Conservation (phyloP, 2,797 vertebrate genomes). For the Ceyx erithaca region DNA sequence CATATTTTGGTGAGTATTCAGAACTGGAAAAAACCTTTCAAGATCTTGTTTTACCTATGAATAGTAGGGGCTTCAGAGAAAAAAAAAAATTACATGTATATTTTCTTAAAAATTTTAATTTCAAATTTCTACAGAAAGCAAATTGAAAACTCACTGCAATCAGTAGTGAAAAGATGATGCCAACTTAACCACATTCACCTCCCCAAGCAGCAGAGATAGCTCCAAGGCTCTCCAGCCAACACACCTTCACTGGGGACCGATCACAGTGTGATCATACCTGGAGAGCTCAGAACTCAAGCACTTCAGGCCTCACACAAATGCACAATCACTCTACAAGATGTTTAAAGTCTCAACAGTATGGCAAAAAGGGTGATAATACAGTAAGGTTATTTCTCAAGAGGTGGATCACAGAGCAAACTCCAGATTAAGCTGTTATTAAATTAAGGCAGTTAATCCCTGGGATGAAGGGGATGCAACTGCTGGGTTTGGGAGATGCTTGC, state of each 20-base stretch:
- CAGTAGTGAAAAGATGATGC: background rate
- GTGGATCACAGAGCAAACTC: background rate
- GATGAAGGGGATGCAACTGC: background rate
- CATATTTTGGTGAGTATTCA: background rate
- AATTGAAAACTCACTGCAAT: background rate
- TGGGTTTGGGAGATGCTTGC: background rate
- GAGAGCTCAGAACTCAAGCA: background rate
- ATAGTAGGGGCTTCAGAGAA: background rate
- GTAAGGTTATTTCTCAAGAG: background rate
- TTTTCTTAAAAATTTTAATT: background rate
- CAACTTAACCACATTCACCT: too few species aligned
- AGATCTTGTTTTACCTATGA: background rate
- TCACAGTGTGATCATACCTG: fast-evolving
- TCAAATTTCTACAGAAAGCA: background rate
- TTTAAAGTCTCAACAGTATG: background rate
- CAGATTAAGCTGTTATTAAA: background rate
- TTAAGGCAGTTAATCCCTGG: background rate
- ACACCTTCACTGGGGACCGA: background rate
- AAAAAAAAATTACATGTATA: background rate
- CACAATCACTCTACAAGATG: background rate
- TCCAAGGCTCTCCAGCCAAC: background rate
- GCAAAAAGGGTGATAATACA: background rate
- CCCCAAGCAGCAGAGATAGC: background rate
- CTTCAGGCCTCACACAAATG: background rate
- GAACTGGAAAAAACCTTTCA: background rate